These are phyloP conservation scores for Aphelinus atriplicis DNA, from an alignment of 1,140 invertebrate genomes.

Conservation along the genomic window DNA sequence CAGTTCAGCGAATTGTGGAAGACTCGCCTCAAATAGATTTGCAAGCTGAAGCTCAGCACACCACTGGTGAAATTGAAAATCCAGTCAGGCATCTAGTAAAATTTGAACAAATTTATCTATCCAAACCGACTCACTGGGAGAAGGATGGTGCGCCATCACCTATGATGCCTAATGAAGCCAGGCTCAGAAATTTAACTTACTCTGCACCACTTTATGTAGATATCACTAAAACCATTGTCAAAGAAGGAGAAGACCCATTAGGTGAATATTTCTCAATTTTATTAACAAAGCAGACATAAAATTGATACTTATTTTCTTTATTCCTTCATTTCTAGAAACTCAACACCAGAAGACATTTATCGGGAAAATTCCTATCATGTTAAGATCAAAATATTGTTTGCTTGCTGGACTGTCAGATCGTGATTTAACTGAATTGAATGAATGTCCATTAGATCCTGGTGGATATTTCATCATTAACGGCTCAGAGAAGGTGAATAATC, in stretches of 20 bases:
- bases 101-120: conserved; percentile 98
- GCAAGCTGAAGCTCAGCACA: conserved; percentile 96
- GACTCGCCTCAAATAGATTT: conserved; percentile 96
- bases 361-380: conserved; percentile 99
- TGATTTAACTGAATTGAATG: conserved; percentile 98
- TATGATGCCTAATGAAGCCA: conserved; percentile 99
- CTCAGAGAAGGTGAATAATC: conserved; percentile 83
- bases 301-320: conserved; percentile 53
- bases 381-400: conserved; percentile 95
- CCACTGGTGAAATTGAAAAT: conserved; percentile 88
- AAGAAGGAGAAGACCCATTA: conserved; percentile 69
- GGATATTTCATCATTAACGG: conserved; percentile 97
- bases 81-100: conserved; percentile 89
- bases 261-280: conserved; percentile 73
- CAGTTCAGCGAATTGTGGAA: conserved; percentile 97
- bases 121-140: conserved; percentile 99
- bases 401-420: conserved; percentile 92
- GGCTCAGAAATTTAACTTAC: conserved; percentile 88
- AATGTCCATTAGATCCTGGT: conserved; percentile 98
- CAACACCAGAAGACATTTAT: conserved; percentile 92
- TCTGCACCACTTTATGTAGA: conserved; percentile 98
- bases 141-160: conserved; percentile 97
- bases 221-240: conserved; percentile 87
- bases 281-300: conserved; percentile 52
- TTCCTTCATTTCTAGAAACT: conserved; percentile 63